Base-by-base conservation (phyloP, 2,888 invertebrate species). In the Pristionchus entomophagus region DNA sequence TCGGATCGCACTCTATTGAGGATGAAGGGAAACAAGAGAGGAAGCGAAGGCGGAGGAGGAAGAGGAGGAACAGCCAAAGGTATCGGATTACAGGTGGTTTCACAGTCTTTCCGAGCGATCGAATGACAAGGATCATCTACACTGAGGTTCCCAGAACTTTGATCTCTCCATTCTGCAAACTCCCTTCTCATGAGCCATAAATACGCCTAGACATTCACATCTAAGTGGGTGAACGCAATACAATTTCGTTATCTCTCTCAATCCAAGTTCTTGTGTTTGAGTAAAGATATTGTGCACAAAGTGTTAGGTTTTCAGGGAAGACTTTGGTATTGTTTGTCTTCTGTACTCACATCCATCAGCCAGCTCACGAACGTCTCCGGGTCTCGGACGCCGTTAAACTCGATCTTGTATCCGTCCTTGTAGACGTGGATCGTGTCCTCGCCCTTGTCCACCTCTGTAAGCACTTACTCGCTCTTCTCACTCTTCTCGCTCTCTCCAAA, bases 381-480 rank as follows among this genome's bases (percentile, higher is more conserved):
- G 87, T 93, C 93, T 22, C 93, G 88, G 84, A 93, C 93, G 56
- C 93, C 93, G 84, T 92, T 91, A 90, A 93, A 93, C 83, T 93
- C 93, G 65, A 93, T 93, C 88, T 93, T 92, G 87, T 93, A 93
- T 77, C 93, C 93, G 85, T 93, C 93, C 86, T 93, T 92, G 88
- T 93, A 93, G 35, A 93, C 93, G 87, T 93, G 93, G 82, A 93
- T 91, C 17, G 92, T 93, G 87, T 93, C 93, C 82, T 93, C 92
- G 78, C 92, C 92, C 86, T 93, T 92, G 32, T 92, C 91, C 26
- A 92, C 92, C 85, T 93, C 93, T 92, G 85, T 59, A 19, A 41
- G 32, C 49, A 49, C 22, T 26, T n/a, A n/a, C 29, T 26, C 26
- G 2, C 73, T 81, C 77, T 77, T 84, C 80, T 62, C 73, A 26